These are phyloP conservation scores for Probaryconus sp. DNA, from an alignment of 1,140 invertebrate species.

Conservation along the genomic window DNA sequence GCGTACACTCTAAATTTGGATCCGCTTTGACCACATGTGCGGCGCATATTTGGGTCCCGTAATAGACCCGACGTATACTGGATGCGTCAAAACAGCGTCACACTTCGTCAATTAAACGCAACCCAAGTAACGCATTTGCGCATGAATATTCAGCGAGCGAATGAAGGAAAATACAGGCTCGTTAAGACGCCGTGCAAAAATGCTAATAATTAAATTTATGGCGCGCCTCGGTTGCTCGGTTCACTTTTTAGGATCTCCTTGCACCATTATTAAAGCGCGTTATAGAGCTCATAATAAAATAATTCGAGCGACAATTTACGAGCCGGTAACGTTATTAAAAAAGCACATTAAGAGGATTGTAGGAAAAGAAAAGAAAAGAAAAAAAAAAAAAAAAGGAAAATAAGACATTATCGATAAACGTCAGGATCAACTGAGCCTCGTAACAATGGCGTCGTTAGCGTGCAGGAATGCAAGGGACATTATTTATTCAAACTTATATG, in stretches of 20 bases:
- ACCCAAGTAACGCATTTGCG: too few species aligned
- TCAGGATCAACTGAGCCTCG: not conserved
- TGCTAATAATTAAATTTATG: slow-evolving; percentile 2
- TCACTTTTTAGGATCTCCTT: slow-evolving; percentile 10
- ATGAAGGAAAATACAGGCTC: slow-evolving; percentile 2
- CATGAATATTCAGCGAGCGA: slow-evolving; percentile 14
- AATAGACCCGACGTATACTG: slow-evolving; percentile 26
- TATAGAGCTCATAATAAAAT: slow-evolving; percentile 1
- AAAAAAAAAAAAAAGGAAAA: slow-evolving; percentile 15
- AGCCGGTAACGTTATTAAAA: not conserved
- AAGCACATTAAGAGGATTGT: not conserved
- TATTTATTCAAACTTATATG: slow-evolving; percentile 21
- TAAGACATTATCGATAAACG: slow-evolving; percentile 22
- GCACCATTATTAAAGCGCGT: slow-evolving; percentile 10
- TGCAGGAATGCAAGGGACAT: slow-evolving; percentile 17
- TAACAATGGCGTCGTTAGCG: slow-evolving; percentile 13
- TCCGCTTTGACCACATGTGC: slow-evolving; percentile 36
- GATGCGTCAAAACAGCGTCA: slow-evolving; percentile 19
- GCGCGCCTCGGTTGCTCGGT: too few species aligned
- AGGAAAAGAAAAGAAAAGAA: not conserved
- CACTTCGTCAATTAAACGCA: too few species aligned
- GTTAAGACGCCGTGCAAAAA: slow-evolving; percentile 1
- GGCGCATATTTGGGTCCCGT: slow-evolving; percentile 33
- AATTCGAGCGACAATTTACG: slow-evolving; percentile 6
- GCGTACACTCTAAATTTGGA: slow-evolving; percentile 52